Evolutionary conservation across 2,888 invertebrate species (phyloP), one percentile per base, ranked within the genome.

Genomic region (Smittia sp.): DNA sequence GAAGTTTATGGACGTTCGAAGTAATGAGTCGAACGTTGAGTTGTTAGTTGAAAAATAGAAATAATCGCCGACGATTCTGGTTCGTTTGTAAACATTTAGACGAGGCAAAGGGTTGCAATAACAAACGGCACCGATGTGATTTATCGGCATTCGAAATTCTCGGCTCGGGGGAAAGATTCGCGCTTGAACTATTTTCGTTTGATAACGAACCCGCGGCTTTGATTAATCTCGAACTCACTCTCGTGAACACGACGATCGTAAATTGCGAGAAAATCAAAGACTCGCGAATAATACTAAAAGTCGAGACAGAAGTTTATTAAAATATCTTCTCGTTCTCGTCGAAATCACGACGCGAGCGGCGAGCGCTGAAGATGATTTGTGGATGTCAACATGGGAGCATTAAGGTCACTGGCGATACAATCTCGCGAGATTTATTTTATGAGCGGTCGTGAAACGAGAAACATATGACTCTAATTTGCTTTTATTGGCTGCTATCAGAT

Each of bases 351-450:
- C n/a, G 4, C 22, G 27, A 15, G 13, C n/a, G n/a, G n/a, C 7
- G 54, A 54, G 54, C 41, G 27, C 18, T 9, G 13, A 20, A 52
- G 32, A 72, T 72, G 72, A 72, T 72, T 72, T 72, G 72, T 72
- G n/a, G 72, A 72, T 62, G 62, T 72, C 72, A 72, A 72, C 72
- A 72, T 72, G 72, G n/a, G 72, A 62, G 58, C 72, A 72, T 72
- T 72, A 72, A 72, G 72, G 72, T 72, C 72, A 72, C 58, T 72
- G 58, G 72, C 24, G 58, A 72, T 72, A 58, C 32, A 63, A 18
- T 72, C 38, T n/a, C 6, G 13, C 58, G 20, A 69, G 69, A 69
- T 24, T 63, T 63, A 63, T 63, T 63, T 63, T 22, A 63, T 27
- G 25, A 25, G 20, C 25, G 25, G 15, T n/a, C 22, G 27, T 25